Percentiles rank a stretch among this genome's conserved stretches.
Conservation (phyloP, 2,888 invertebrate species). For the Limnephilus marmoratus region DNA sequence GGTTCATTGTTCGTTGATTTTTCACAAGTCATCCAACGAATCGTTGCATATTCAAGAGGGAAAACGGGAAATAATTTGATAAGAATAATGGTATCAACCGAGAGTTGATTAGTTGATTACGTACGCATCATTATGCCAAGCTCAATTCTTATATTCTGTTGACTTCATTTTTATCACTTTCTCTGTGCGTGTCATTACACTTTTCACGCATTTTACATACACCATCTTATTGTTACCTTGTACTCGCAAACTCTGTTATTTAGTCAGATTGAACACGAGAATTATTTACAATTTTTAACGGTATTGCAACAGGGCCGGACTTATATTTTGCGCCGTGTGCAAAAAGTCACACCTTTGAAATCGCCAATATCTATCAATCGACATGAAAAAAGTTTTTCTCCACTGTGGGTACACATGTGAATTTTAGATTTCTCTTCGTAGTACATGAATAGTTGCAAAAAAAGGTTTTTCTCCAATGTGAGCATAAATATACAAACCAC, state of each 20-base stretch:
- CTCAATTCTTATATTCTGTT: neutral
- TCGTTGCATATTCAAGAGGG: constrained; percentile 42
- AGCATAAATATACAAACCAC: too few relatives aligned
- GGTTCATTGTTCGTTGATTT: neutral
- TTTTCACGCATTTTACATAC: neutral
- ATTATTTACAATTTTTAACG: neutral
- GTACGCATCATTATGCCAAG: neutral
- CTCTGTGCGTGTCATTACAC: neutral
- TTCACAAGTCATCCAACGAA: constrained; percentile 19
- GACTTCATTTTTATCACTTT: constrained; percentile 12
- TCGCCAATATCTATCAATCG: too few relatives aligned
- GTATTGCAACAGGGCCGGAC: neutral
- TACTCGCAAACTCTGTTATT: neutral
- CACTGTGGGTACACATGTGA: too few relatives aligned
- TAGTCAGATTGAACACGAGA: neutral
- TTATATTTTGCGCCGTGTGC: neutral
- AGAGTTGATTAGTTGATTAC: neutral
- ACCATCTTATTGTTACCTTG: neutral
- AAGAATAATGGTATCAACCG: constrained; percentile 32
- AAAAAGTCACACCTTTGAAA: too few relatives aligned
- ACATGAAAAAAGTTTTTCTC: too few relatives aligned
- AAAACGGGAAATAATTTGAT: constrained; percentile 29
- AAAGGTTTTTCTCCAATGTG: too few relatives aligned
- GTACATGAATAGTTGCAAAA: too few relatives aligned
- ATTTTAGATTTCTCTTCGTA: too few relatives aligned